These are phyloP conservation scores for Rhinatrema bivittatum DNA, from an alignment of 2,797 vertebrate genomes.

Conservation along the genomic window DNA sequence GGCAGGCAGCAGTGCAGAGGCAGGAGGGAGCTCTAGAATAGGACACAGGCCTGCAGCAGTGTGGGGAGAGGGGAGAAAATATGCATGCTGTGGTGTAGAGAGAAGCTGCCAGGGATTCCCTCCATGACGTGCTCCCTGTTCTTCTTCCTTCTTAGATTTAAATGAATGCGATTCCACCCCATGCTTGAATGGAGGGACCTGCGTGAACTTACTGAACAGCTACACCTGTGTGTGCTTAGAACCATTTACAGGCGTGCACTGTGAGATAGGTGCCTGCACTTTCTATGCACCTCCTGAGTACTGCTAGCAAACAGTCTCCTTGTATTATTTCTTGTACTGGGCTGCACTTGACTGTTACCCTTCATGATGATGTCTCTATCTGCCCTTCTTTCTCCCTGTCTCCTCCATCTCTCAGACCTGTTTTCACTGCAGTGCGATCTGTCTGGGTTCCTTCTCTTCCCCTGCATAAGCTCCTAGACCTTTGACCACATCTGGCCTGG, in stretches of 20 bases:
- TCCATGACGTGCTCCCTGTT: not conserved
- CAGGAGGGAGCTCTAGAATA: not conserved
- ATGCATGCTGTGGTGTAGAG: too few relatives aligned
- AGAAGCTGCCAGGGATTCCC: too few relatives aligned
- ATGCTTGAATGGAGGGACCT: slow-evolving; percentile 78
- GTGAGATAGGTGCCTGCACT: slow-evolving; percentile 73
- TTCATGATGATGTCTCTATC: not conserved
- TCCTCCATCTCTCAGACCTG: too few relatives aligned
- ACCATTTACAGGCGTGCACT: slow-evolving; percentile 70
- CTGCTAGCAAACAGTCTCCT: too few relatives aligned
- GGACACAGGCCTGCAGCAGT: not conserved
- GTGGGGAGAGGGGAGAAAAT: too few relatives aligned
- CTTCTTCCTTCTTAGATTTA: slow-evolving; percentile 57
- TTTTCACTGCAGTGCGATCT: too few relatives aligned
- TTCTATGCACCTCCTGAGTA: not conserved
- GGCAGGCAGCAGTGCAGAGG: too few relatives aligned
- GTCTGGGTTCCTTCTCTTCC: not conserved
- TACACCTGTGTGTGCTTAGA: slow-evolving; percentile 76
- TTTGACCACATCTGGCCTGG: slow-evolving; percentile 61
- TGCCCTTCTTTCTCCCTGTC: not conserved
- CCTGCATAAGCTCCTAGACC: slow-evolving; percentile 35
- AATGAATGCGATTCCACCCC: slow-evolving; percentile 77
- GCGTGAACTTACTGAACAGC: slow-evolving; percentile 62
- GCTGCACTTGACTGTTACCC: not conserved
- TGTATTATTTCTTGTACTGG: not conserved